A percentile compares a stretch with the other conserved stretches of the same genome.
These are phyloP conservation scores for Danio albolineatus DNA, from an alignment of 2,797 vertebrate species.

Conservation along the genomic window DNA sequence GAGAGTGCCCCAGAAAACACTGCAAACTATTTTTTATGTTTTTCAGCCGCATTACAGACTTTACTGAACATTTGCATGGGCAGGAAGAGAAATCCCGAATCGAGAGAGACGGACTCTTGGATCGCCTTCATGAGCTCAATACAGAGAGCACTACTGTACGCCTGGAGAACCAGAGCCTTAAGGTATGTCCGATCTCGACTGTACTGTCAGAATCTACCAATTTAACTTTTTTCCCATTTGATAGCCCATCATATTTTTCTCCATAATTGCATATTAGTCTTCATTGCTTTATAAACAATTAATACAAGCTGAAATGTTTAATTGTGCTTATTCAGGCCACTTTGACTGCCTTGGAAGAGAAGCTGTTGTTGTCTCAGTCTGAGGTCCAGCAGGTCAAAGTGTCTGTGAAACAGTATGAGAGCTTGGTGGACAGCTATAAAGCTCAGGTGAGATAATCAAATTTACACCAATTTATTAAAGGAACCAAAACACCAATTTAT, in stretches of 20 bases:
- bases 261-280: background rate
- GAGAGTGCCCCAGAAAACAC: background rate
- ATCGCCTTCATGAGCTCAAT: slow-evolving; percentile 80
- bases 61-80: slow-evolving; percentile 80
- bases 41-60: slow-evolving; percentile 81
- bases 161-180: slow-evolving; percentile 87
- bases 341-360: slow-evolving; percentile 83
- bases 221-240: background rate
- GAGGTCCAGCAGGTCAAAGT: slow-evolving; percentile 89
- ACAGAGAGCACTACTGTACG: slow-evolving; percentile 78
- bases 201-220: background rate
- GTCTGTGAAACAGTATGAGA: slow-evolving; percentile 88
- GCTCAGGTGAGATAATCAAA: slow-evolving; percentile 79
- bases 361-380: slow-evolving; percentile 80
- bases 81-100: slow-evolving; percentile 79
- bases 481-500: background rate
- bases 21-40: background rate
- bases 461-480: background rate
- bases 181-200: slow-evolving; percentile 73
- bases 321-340: slow-evolving; percentile 73
- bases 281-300: background rate
- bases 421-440: slow-evolving; percentile 88
- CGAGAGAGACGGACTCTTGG: slow-evolving; percentile 79
- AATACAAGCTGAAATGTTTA: slow-evolving; percentile 36
- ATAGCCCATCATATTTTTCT: background rate